phyloP scores from a whole-genome alignment of 2,888 invertebrate species.

The Tipula helvola region DNA sequence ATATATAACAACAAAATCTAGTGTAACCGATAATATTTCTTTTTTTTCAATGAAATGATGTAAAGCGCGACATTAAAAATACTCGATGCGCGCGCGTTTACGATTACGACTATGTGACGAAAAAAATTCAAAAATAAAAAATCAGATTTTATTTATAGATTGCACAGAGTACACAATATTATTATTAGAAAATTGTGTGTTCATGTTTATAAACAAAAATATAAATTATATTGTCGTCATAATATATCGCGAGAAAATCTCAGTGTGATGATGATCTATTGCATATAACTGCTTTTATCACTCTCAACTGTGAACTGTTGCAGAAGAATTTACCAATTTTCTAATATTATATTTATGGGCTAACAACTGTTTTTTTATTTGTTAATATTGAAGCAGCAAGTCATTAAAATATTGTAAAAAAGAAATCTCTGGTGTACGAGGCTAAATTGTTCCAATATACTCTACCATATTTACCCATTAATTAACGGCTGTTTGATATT shows the following conservation, averaged over 20 bases:
- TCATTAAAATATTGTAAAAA: too few relatives aligned
- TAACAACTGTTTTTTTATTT: background rate
- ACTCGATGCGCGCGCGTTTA: background rate
- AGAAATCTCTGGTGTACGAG: too few relatives aligned
- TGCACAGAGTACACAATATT: background rate
- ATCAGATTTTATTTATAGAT: background rate
- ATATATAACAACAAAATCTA: background rate
- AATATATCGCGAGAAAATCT: background rate
- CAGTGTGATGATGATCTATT: background rate
- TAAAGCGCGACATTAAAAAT: background rate
- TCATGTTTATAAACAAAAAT: background rate
- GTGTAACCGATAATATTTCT: background rate
- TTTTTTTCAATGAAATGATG: conserved; percentile 4
- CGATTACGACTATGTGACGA: background rate
- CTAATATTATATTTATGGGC: background rate
- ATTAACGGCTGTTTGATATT: too few relatives aligned
- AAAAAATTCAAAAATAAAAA: background rate
- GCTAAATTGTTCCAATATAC: too few relatives aligned
- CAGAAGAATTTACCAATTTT: background rate
- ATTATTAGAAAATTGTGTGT: background rate
- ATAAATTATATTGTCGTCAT: background rate
- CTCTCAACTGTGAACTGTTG: background rate
- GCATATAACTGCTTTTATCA: background rate
- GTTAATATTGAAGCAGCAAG: too few relatives aligned
- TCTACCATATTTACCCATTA: too few relatives aligned